phyloP scores from a whole-genome alignment of 2,113 vertebrate species.

The Notothenia coriiceps region DNA sequence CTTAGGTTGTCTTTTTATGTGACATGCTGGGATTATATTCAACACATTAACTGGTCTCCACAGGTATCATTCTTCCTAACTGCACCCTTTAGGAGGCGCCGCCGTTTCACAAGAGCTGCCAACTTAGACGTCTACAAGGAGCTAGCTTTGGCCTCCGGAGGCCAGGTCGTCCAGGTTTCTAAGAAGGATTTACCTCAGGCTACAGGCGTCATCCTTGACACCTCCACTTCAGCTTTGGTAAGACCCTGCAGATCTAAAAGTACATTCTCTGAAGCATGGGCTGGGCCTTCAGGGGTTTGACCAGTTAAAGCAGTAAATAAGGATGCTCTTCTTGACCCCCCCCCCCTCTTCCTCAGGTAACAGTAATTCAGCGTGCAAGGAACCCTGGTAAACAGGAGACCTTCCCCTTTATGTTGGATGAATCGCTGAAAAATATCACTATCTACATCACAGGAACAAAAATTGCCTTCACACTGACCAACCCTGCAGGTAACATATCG shows the following conservation, averaged over 20 bases:
- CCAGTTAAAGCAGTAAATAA: not conserved
- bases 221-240: slow-evolving; percentile 84
- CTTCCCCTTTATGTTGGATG: slow-evolving; percentile 76
- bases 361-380: slow-evolving; percentile 74
- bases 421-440: slow-evolving; percentile 76
- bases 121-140: slow-evolving; percentile 70
- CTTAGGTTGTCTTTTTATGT: too few relatives aligned
- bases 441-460: slow-evolving; percentile 79
- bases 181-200: slow-evolving; percentile 74
- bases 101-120: slow-evolving; percentile 41
- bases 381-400: slow-evolving; percentile 64
- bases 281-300: not conserved
- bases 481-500: slow-evolving; percentile 66
- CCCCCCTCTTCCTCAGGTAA: slow-evolving; percentile 68
- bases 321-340: not conserved
- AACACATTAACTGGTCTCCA: not conserved
- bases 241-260: not conserved
- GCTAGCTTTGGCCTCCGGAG: slow-evolving; percentile 81
- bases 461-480: slow-evolving; percentile 72
- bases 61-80: slow-evolving; percentile 83
- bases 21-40: not conserved
- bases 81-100: fast-evolving
- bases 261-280: not conserved
- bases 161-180: slow-evolving; percentile 78
- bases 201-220: slow-evolving; percentile 80